Base-by-base conservation (phyloP, 2,113 vertebrate species). In the Kobus ellipsiprymnus region DNA sequence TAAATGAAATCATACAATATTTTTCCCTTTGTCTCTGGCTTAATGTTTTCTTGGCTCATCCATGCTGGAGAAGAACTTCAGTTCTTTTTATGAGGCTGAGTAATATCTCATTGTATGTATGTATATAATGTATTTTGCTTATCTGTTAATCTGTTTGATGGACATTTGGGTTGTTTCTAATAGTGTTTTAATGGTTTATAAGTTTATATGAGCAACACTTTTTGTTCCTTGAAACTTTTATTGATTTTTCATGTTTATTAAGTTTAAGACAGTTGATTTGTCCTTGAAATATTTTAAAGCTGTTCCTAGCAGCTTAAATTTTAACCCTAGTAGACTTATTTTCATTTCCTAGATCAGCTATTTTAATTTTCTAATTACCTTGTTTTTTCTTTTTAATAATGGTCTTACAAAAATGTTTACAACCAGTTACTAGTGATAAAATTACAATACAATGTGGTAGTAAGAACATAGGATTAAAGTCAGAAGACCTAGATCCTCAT, bases 291-390 rank as follows among this genome's bases (percentile, higher is more conserved):
- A 83, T 91, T 93, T 90, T 93, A 23, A 77, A 46, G 3, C 9
- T 64, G 6, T 96, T 90, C 78, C 86, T 82, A 62, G 30, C 64
- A 82, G 21, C 46, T 96, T 96, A 95, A 82, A 78, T 90, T 90
- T 87, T 90, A 93, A 59, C 40, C 6, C 29, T 78, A 95, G 62
- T 83, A 57, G 36, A 87, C 19, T 86, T 89, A 90, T 64, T 96
- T 93, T 77, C 7, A 83, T 77, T 78, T 92, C 60, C 74, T 90
- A 54, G 27, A 52, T 93, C 59, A 87, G 29, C 7, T 91, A 83
- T 84, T 96, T 95, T 95, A 93, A 90, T 95, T 87, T 91, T 27
- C 19, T 84, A 67, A 85, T 90, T 59, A 48, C 25, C 54, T 21
- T 93, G 54, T 67, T 88, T 82, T 77, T 94, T 86, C 36, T 87